Evolutionary conservation across 2,113 vertebrate genomes (phyloP).

Genomic region (Podarcis muralis): DNA sequence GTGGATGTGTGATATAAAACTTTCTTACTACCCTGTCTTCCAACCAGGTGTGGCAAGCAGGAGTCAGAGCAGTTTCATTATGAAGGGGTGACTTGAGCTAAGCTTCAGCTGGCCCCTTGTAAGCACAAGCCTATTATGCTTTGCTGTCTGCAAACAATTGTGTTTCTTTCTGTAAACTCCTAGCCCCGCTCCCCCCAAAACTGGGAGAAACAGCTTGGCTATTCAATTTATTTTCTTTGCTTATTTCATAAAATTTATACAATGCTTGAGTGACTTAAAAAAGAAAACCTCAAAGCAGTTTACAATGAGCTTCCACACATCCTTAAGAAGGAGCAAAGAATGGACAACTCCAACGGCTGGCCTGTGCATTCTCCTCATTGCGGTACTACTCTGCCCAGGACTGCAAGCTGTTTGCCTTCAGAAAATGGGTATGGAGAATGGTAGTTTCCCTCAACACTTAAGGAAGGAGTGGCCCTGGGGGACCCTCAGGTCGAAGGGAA

Average conservation of each 20-base stretch:
- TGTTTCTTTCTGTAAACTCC: background rate
- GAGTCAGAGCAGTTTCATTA: background rate
- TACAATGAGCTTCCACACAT: background rate
- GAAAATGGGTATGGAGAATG: background rate
- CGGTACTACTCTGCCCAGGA: background rate
- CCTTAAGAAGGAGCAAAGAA: background rate
- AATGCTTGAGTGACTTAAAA: no score
- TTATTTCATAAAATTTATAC: no score
- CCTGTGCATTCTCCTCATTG: background rate
- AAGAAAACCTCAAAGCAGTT: no score
- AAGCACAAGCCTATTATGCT: background rate
- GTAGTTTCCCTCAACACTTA: background rate
- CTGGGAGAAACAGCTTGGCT: background rate
- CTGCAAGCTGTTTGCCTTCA: background rate
- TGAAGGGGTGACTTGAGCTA: no score
- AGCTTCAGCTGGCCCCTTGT: background rate
- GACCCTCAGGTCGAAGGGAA: no score
- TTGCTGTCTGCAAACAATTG: background rate
- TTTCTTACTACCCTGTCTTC: background rate
- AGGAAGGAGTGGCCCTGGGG: no score
- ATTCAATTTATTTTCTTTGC: background rate
- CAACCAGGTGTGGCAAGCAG: background rate
- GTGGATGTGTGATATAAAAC: background rate
- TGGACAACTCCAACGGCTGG: background rate
- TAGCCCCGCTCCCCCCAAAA: background rate